Evolutionary conservation across 2,888 invertebrate species (phyloP).

Genomic region (Melinaea menophilus): DNA sequence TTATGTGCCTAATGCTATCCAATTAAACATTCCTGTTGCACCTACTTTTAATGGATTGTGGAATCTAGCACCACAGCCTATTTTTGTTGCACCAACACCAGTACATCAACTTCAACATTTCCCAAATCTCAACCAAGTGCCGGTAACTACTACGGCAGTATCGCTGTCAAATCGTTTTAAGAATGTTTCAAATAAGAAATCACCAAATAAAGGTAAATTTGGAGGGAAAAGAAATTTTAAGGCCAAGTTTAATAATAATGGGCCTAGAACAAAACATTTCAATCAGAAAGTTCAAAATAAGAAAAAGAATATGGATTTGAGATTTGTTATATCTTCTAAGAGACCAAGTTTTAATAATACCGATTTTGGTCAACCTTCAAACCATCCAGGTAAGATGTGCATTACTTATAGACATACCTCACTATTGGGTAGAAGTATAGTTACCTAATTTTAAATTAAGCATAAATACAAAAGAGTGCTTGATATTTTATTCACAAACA

Average conservation of each 20-base stretch:
- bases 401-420: background rate
- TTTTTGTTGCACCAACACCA: slow-evolving; percentile 11
- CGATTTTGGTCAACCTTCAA: background rate
- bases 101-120: slow-evolving; percentile 32
- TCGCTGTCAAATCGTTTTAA: slow-evolving; percentile 17
- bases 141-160: slow-evolving; percentile 18
- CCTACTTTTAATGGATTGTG: slow-evolving; percentile 20
- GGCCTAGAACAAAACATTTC: slow-evolving; percentile 5
- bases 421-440: too few species aligned
- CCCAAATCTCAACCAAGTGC: slow-evolving; percentile 16
- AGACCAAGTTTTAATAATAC: background rate
- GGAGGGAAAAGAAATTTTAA: background rate
- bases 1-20: slow-evolving; percentile 34
- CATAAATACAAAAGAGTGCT: too few species aligned
- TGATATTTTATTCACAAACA: too few species aligned
- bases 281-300: slow-evolving; percentile 4
- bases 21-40: slow-evolving; percentile 37
- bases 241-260: background rate
- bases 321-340: slow-evolving; percentile 7
- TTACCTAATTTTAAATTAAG: too few species aligned
- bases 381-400: background rate
- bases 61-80: slow-evolving; percentile 18
- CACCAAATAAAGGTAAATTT: background rate
- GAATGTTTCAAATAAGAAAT: slow-evolving; percentile 5
- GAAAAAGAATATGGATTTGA: slow-evolving; percentile 10